phyloP scores from a whole-genome alignment of 1,140 invertebrate genomes.

The Lerema accius region DNA sequence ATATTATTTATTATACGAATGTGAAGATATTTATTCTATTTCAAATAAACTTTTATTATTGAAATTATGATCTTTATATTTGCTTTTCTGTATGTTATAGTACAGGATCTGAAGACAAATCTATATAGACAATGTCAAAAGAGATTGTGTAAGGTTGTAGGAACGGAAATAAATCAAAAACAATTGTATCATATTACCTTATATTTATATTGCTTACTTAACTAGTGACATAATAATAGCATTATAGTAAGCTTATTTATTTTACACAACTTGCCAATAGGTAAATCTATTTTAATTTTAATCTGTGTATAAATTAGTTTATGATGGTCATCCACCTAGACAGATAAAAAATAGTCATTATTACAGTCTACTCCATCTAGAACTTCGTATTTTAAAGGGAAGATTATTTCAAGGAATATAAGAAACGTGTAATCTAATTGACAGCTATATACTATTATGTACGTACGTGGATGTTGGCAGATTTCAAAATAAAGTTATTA shows the following conservation, averaged over 20 bases:
- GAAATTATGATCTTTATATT: no score
- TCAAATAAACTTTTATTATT: no score
- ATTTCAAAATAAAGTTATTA: slow-evolving; percentile 77
- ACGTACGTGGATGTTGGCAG: slow-evolving; percentile 77
- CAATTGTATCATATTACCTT: slow-evolving; percentile 61
- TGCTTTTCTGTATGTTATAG: no score
- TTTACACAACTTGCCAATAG: slow-evolving; percentile 82
- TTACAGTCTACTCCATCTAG: slow-evolving; percentile 79
- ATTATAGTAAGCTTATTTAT: slow-evolving; percentile 82
- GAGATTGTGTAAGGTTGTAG: not conserved
- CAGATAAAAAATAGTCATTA: slow-evolving; percentile 79
- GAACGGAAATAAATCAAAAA: slow-evolving; percentile 43
- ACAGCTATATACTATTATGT: slow-evolving; percentile 75
- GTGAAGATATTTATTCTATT: no score
- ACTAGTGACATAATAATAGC: slow-evolving; percentile 82
- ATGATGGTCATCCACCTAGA: slow-evolving; percentile 80
- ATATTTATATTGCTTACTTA: slow-evolving; percentile 83
- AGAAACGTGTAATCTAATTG: slow-evolving; percentile 77
- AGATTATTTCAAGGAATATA: slow-evolving; percentile 80
- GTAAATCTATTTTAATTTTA: slow-evolving; percentile 78
- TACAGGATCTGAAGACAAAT: no score
- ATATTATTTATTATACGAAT: no score
- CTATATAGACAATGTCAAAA: no score
- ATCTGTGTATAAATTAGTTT: slow-evolving; percentile 82
- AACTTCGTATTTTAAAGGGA: slow-evolving; percentile 65